phyloP scores from a whole-genome alignment of 2,113 vertebrate species.

The Podiceps cristatus region DNA sequence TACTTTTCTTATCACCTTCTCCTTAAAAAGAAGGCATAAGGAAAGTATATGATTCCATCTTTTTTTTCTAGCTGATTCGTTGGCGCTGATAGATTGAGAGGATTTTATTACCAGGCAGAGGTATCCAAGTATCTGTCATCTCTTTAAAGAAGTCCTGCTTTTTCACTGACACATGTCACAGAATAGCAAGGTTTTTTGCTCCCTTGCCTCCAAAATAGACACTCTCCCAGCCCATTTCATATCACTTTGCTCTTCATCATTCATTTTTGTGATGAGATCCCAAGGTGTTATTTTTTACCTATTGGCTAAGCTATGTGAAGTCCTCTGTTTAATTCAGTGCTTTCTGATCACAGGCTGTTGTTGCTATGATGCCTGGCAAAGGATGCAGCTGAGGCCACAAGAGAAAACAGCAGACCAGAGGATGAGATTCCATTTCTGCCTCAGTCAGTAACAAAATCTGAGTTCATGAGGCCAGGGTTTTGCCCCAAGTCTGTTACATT shows the following conservation, averaged over 20 bases:
- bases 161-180: neutral
- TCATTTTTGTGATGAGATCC: neutral
- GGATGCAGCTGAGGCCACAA: neutral
- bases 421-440: neutral
- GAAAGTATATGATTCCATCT: neutral
- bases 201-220: neutral
- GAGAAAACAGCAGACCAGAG: neutral
- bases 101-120: neutral
- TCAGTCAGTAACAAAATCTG: neutral
- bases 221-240: neutral
- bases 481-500: neutral
- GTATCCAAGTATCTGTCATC: conserved; percentile 31
- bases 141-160: neutral
- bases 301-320: neutral
- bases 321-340: accelerated
- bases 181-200: neutral
- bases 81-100: neutral
- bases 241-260: neutral
- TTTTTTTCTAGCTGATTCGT: neutral
- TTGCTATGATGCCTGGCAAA: neutral
- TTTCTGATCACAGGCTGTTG: neutral
- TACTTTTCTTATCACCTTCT: neutral
- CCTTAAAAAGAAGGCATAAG: neutral
- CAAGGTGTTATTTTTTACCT: neutral
- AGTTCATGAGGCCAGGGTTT: neutral